A percentile compares a stretch with the other conserved stretches of the same genome.
Conservation (phyloP, 2,888 invertebrate genomes). For the Meteorus colon region DNA sequence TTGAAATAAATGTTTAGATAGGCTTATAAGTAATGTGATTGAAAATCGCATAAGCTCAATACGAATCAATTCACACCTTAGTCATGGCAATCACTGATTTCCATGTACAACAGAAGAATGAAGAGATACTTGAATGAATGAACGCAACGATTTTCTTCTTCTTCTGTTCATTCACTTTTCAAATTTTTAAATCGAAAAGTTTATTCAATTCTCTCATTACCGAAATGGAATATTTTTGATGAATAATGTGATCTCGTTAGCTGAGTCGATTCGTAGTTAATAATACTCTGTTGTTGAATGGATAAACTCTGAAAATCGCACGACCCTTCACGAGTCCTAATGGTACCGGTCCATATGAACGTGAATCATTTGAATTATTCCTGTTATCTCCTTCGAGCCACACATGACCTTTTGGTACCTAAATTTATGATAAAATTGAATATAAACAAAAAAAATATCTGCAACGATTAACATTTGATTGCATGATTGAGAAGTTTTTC, state of each 20-base stretch:
- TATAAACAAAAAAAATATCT: not conserved
- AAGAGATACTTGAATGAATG: too few relatives aligned
- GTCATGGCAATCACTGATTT: too few relatives aligned
- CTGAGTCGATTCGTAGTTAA: slow-evolving; percentile 53
- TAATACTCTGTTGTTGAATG: slow-evolving; percentile 73
- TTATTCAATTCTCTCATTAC: not conserved
- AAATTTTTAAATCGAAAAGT: not conserved
- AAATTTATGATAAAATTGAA: not conserved
- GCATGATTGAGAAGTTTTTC: too few relatives aligned
- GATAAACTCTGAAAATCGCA: slow-evolving; percentile 89
- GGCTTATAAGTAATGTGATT: too few relatives aligned
- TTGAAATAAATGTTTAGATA: too few relatives aligned
- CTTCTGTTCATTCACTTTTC: not conserved
- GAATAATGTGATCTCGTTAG: slow-evolving; percentile 36
- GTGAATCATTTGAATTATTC: slow-evolving; percentile 89
- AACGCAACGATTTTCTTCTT: not conserved
- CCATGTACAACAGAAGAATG: too few relatives aligned
- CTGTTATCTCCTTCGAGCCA: slow-evolving; percentile 96
- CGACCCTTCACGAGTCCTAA: slow-evolving; percentile 87
- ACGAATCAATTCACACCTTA: too few relatives aligned
- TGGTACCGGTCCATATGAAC: slow-evolving; percentile 91
- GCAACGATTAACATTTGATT: too few relatives aligned
- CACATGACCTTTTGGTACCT: slow-evolving; percentile 88
- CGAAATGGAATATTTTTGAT: not conserved
- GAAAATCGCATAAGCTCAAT: too few relatives aligned